Evolutionary conservation across 2,888 invertebrate genomes (phyloP).

Genomic region (Pelosia muscerda): DNA sequence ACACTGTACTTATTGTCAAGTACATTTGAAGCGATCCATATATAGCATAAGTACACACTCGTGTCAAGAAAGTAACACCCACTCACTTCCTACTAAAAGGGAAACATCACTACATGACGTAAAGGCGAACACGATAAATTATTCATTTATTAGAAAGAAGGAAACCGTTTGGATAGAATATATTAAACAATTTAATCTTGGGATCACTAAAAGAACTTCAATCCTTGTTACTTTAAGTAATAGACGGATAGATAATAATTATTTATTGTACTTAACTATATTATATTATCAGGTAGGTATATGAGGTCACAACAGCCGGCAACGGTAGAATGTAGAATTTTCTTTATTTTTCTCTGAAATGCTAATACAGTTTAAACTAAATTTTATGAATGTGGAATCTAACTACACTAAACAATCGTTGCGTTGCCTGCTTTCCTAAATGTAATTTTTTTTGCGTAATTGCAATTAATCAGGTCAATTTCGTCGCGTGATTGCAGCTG

Average conservation of each 20-base stretch:
- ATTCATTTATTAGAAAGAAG: conserved; percentile 21
- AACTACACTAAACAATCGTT: background rate
- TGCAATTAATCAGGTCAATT: background rate
- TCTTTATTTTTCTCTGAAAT: too few species aligned
- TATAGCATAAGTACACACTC: background rate
- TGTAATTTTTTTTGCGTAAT: background rate
- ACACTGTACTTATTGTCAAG: background rate
- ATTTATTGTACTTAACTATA: too few species aligned
- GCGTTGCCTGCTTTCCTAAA: background rate
- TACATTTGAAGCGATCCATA: too few species aligned
- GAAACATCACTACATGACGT: conserved; percentile 9
- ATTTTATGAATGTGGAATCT: background rate
- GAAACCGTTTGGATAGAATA: conserved; percentile 14
- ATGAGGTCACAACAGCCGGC: too few species aligned
- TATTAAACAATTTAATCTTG: conserved; percentile 4
- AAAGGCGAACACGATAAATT: conserved; percentile 20
- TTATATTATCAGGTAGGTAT: too few species aligned
- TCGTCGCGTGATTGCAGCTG: background rate
- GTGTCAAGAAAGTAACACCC: background rate
- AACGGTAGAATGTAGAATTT: too few species aligned
- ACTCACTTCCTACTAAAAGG: conserved; percentile 10
- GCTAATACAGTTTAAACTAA: too few species aligned
- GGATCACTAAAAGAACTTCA: background rate
- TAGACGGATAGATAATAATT: background rate
- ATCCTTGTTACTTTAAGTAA: background rate